Evolutionary conservation across 2,113 vertebrate genomes (phyloP), one percentile per base, ranked within the genome.

Genomic region (Cyanistes caeruleus): DNA sequence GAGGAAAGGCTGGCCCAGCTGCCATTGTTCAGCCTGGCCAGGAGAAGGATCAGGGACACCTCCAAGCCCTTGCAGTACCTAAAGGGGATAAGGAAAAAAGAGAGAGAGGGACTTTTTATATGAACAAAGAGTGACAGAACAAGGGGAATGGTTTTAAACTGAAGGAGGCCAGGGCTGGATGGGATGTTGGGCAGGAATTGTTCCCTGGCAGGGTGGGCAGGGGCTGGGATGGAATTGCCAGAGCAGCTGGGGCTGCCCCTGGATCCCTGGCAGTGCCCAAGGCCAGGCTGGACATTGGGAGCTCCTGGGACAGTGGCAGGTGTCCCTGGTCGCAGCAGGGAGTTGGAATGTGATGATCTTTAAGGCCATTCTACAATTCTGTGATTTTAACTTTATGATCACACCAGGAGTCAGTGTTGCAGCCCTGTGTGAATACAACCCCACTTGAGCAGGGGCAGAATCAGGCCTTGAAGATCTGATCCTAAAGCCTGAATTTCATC

Each of bases 141-240:
- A n/a, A n/a, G n/a, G n/a, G n/a, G n/a, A n/a, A n/a, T n/a, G n/a
- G n/a, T n/a, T n/a, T n/a, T n/a, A n/a, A n/a, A n/a, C n/a, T n/a
- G n/a, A n/a, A n/a, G n/a, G n/a, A n/a, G n/a, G n/a, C n/a, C n/a
- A n/a, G n/a, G 30, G 18, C 2, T 59, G 3, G 30, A 4, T 51
- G 15, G 46, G 46, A 52, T 15, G 0, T 35, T 20, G 33, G 25
- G 31, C 1, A 53, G 16, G 2, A 83, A 62, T 72, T 11, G 1
- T 27, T 84, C 22, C 10, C 15, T 64, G 41, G 1, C 0, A 49
- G 24, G 24, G 43, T 56, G 51, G 17, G 5, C 2, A 46, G 68
- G 21, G 4, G 5, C 81, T 62, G 68, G 35, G 4, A 5, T 18
- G 24, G 59, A 33, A 33, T 65, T 33, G 2, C 21, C 81, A 84